Base-by-base conservation (phyloP, 2,888 invertebrate genomes). In the Caenorhabditis doughertyi region DNA sequence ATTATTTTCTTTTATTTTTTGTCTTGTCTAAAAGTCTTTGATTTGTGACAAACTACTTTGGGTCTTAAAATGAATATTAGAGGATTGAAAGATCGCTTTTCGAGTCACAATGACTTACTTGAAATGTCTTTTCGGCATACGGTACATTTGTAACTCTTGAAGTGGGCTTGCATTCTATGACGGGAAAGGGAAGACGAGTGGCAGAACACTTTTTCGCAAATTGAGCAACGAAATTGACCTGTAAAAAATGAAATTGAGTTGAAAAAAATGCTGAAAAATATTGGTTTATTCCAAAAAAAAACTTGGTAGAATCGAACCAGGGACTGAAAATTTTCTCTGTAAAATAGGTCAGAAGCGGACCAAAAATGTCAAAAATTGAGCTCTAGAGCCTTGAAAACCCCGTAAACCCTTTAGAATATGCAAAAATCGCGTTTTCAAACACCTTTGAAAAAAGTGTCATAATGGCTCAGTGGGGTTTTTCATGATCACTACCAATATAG, bases 101-200 rank as follows among this genome's bases (percentile, higher is more conserved):
- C 27, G 47, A 44, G 32, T 25, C 53, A 23, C 32, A 9, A 32
- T 13, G 39, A 87, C 89, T 85, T 53, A 90, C 90, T 90, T 7
- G 88, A 88, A 60, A 90, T 89, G 53, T 89, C 89, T 74, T 89
- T 89, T 18, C 85, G 79, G 73, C 90, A 90, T 35, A 90, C 56
- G 3, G 90, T 90, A 73, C 90, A 90, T 55, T 88, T 86, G 84
- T 90, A 90, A 74, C 85, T 86, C 77, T 88, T 88, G 85, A 90
- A 90, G 58, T 90, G 90, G 8, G 89, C 88, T 64, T 90, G 90
- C 90, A 89, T 89, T n/a, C 90, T 86, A 62, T 90, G 90, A 3
- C 90, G 85, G 16, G 88, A 88, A 7, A 90, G 84, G 13, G 88
- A 88, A 3, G 89, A 89, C 49, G 89, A 89, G 72, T 90, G 90